A percentile compares a stretch with the other conserved stretches of the same genome.
Evolutionary conservation across 2,888 invertebrate genomes (phyloP).

Genomic region (Polydesmus complanatus): DNA sequence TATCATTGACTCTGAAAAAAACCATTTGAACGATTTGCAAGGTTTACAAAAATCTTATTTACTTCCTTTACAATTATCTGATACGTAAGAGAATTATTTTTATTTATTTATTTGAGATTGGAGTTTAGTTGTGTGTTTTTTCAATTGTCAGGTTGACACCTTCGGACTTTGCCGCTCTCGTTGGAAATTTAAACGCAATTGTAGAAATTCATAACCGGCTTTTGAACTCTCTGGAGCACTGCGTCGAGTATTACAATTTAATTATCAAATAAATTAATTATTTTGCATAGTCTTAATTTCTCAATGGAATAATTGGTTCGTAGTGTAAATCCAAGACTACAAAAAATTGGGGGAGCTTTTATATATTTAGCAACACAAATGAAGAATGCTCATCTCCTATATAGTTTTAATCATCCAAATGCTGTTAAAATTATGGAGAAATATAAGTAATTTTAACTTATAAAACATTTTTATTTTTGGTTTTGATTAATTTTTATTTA

Average conservation of each 20-base stretch:
- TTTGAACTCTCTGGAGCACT: conserved; percentile 60
- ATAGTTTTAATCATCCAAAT: conserved; percentile 86
- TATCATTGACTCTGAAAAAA: conserved; percentile 80
- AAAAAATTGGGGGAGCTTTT: conserved; percentile 82
- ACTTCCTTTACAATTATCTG: conserved; percentile 68
- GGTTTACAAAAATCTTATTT: conserved; percentile 71
- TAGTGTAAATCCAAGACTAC: conserved; percentile 38
- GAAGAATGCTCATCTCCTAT: conserved; percentile 69
- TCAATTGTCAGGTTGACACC: conserved; percentile 49
- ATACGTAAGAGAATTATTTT: conserved; percentile 52
- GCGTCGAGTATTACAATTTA: conserved; percentile 45
- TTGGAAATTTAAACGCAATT: conserved; percentile 78
- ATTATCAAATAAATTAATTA: not conserved
- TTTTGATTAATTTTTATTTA: too few relatives aligned
- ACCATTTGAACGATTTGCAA: conserved; percentile 78
- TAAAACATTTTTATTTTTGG: too few relatives aligned
- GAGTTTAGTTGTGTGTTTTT: not conserved
- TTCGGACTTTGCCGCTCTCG: conserved; percentile 73
- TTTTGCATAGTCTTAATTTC: not conserved
- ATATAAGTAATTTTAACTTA: conserved; percentile 65
- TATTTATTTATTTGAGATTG: conserved; percentile 6
- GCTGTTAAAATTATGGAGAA: conserved; percentile 87
- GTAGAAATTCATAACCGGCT: conserved; percentile 71
- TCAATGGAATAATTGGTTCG: conserved; percentile 25
- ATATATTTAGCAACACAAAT: conserved; percentile 46